These are phyloP conservation scores for Achatina immaculata DNA, from an alignment of 1,140 invertebrate genomes.

Conservation along the genomic window DNA sequence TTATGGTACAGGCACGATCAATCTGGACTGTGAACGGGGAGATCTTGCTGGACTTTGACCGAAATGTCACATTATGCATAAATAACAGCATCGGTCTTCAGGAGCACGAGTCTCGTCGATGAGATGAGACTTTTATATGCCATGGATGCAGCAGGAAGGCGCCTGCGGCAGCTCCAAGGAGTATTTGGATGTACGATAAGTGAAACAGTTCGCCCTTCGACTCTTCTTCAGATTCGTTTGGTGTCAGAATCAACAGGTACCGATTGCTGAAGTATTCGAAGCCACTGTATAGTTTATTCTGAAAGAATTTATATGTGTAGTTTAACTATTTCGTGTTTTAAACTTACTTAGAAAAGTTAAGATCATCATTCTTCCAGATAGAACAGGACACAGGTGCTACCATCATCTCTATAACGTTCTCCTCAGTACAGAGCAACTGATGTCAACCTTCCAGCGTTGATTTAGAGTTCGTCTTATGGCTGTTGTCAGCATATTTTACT, in stretches of 20 bases:
- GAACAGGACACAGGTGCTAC: not conserved
- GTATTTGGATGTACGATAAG: not conserved
- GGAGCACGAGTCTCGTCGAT: not conserved
- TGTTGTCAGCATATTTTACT: too few relatives aligned
- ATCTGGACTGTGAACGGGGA: too few relatives aligned
- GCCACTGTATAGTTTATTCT: not conserved
- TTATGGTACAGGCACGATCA: too few relatives aligned
- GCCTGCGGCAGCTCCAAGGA: slow-evolving; percentile 19
- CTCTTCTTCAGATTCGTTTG: slow-evolving; percentile 21
- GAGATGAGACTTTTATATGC: slow-evolving; percentile 18
- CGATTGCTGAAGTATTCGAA: not conserved
- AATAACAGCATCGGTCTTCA: too few relatives aligned
- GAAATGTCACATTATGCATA: not conserved
- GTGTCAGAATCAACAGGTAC: slow-evolving; percentile 24
- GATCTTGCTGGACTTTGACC: slow-evolving; percentile 9
- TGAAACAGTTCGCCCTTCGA: not conserved
- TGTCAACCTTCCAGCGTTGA: too few relatives aligned
- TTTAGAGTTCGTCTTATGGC: too few relatives aligned
- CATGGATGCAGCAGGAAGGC: slow-evolving; percentile 29
- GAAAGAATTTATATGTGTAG: not conserved
- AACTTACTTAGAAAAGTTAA: not conserved
- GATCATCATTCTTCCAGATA: not conserved
- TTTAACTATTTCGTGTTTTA: too few relatives aligned
- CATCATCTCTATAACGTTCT: not conserved
- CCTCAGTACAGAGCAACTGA: not conserved